Conservation (phyloP, 2,797 vertebrate species). For the Podarcis siculus region DNA sequence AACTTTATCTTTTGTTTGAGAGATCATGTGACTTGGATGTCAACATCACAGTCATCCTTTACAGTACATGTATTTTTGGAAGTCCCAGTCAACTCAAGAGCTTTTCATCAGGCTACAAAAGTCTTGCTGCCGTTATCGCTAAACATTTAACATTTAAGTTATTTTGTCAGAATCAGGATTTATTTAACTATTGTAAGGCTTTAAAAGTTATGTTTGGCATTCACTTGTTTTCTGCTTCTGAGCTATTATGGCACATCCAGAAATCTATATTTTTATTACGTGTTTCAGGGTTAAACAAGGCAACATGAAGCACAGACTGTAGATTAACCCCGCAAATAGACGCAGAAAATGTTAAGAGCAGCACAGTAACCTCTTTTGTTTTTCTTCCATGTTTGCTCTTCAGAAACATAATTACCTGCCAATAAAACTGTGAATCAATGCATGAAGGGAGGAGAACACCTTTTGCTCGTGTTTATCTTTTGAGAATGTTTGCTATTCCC, state of each 20-base stretch:
- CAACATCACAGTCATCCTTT: not conserved
- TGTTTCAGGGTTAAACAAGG: not conserved
- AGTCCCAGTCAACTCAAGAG: not conserved
- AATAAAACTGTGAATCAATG: constrained; percentile 31
- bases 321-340: not conserved
- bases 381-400: constrained; percentile 48
- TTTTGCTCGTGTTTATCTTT: not conserved
- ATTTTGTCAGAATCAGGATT: too few relatives aligned
- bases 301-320: not conserved
- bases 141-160: not conserved
- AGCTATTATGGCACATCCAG: not conserved
- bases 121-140: not conserved
- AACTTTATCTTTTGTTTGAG: not conserved
- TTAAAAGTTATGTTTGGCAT: not conserved
- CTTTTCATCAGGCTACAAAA: not conserved
- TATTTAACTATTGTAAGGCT: not conserved
- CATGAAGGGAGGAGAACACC: not conserved
- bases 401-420: constrained; percentile 55
- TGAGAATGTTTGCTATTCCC: not conserved
- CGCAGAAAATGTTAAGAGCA: constrained; percentile 41
- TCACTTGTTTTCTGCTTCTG: not conserved
- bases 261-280: not conserved
- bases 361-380: constrained; percentile 28
- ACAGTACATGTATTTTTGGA: not conserved
- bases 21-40: not conserved